Conservation (phyloP, 2,888 invertebrate species). For the Euspilapteryx auroguttella region DNA sequence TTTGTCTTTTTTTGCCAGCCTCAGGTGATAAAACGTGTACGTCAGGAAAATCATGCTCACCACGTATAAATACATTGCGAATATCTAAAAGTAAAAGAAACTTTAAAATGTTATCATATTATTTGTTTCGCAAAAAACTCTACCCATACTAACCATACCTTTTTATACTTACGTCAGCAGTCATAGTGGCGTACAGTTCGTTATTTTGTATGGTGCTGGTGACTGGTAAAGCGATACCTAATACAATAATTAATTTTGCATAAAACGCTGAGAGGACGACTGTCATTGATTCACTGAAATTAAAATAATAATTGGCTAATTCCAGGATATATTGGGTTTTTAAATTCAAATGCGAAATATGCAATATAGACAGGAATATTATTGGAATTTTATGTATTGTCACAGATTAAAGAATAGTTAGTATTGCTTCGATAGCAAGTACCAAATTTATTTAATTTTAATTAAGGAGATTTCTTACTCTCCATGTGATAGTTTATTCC, state of each 20-base stretch:
- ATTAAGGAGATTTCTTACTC: too few relatives aligned
- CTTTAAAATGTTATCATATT: too few relatives aligned
- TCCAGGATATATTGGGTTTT: background rate
- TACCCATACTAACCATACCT: too few relatives aligned
- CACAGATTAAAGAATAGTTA: too few relatives aligned
- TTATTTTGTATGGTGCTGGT: slow-evolving; percentile 66
- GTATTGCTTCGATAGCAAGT: too few relatives aligned
- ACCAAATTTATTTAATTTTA: too few relatives aligned
- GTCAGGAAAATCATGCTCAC: slow-evolving; percentile 71
- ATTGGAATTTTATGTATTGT: too few relatives aligned
- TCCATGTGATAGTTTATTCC: slow-evolving; percentile 40
- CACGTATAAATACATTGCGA: slow-evolving; percentile 73
- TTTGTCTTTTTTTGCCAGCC: slow-evolving; percentile 22
- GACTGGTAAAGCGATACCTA: slow-evolving; percentile 65
- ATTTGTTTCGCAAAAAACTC: too few relatives aligned
- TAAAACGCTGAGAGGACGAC: slow-evolving; percentile 66
- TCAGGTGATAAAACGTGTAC: slow-evolving; percentile 68
- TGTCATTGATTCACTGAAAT: slow-evolving; percentile 63
- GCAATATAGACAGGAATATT: too few relatives aligned
- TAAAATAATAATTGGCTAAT: slow-evolving; percentile 11
- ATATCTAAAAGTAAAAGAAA: slow-evolving; percentile 52
- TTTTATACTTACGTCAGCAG: slow-evolving; percentile 47
- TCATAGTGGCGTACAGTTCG: slow-evolving; percentile 42
- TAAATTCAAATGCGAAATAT: too few relatives aligned
- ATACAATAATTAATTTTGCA: slow-evolving; percentile 65